Percentiles rank a stretch among this genome's conserved stretches.
These are phyloP conservation scores for Psix sp. DNA, from an alignment of 1,140 invertebrate genomes.

Conservation along the genomic window DNA sequence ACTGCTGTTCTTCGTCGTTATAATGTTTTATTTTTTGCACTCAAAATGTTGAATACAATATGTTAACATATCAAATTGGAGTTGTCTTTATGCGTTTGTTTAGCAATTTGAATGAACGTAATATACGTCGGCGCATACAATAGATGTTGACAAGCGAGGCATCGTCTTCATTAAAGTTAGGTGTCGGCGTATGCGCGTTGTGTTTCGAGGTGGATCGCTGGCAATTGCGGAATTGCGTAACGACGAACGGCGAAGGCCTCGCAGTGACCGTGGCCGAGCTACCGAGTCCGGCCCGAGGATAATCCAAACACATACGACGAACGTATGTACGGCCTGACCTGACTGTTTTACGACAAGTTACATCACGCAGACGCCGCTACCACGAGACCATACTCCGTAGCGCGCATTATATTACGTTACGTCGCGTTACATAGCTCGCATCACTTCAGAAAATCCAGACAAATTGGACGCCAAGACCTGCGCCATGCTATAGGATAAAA, in stretches of 20 bases:
- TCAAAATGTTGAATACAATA: no score
- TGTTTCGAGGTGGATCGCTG: slow-evolving; percentile 50
- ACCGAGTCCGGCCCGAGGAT: slow-evolving; percentile 58
- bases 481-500: slow-evolving; percentile 6
- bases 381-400: slow-evolving; percentile 25
- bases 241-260: slow-evolving; percentile 67
- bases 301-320: slow-evolving; percentile 56
- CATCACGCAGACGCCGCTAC: slow-evolving; percentile 40
- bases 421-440: slow-evolving; percentile 27
- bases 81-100: slow-evolving; percentile 18
- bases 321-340: slow-evolving; percentile 46
- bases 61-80: not conserved
- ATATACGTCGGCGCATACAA: slow-evolving; percentile 43
- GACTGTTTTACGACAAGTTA: slow-evolving; percentile 55
- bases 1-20: no score
- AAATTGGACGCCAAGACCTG: slow-evolving; percentile 24
- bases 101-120: slow-evolving; percentile 35
- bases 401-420: slow-evolving; percentile 28
- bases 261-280: slow-evolving; percentile 71
- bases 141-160: slow-evolving; percentile 50
- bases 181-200: slow-evolving; percentile 57
- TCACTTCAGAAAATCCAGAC: slow-evolving; percentile 42
- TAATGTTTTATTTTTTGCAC: not conserved
- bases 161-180: slow-evolving; percentile 52
- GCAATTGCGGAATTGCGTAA: slow-evolving; percentile 64